Evolutionary conservation across 2,888 invertebrate species (phyloP), one percentile per base, ranked within the genome.

Genomic region (Netelia inedita): DNA sequence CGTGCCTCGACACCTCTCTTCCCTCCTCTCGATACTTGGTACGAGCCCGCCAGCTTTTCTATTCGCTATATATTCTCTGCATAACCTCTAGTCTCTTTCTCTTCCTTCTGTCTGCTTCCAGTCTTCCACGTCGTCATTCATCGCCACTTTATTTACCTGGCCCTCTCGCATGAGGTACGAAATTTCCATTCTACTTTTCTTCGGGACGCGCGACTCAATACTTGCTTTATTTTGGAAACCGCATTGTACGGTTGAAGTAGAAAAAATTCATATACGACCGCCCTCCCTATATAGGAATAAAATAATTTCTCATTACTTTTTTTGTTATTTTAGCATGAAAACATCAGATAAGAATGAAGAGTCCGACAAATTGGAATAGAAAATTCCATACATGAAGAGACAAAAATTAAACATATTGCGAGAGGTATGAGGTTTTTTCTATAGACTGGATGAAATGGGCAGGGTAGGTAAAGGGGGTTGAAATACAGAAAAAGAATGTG

Each of bases 41-140:
- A 19, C 57, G 50, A 76, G 65, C 55, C 71, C 75, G 23, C 46
- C n/a, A 59, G 10, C 46, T 69, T 82, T 19, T 46, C 28, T 53
- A 53, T 41, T 35, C 16, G 21, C 14, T 10, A 14, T 10, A 46
- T 14, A 46, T 46, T 46, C 46, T 46, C 46, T 46, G 14, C 46
- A 46, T 46, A 14, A 10, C 46, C 46, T 46, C 46, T 16, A n/a
- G 14, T 5, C 53, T 57, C 21, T 19, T 16, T 57, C 46, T 21
- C 9, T 57, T 14, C 57, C 16, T 57, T 16, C 53, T 53, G 14
- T 35, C 35, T 35, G 35, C 35, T 35, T 35, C 35, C 35, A 35
- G 35, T 35, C 35, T 35, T 35, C 35, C 35, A 35, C 35, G 9
- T 28, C 61, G 11, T 61, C 28, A 28, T 61, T 57, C 57, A 57